phyloP scores from a whole-genome alignment of 2,888 invertebrate species.

The Sympetrum striolatum region DNA sequence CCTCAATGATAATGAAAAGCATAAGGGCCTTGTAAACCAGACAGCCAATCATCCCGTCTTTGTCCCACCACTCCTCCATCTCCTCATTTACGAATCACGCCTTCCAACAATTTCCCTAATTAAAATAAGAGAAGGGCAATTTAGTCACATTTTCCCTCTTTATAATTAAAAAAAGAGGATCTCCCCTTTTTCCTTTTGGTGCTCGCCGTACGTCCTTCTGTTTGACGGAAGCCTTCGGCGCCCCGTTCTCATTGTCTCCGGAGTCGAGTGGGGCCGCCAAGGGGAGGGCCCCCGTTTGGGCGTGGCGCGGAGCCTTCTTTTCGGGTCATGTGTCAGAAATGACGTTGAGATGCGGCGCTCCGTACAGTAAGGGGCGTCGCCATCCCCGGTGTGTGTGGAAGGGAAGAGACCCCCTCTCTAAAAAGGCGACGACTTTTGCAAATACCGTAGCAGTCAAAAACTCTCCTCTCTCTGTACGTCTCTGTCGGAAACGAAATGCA shows the following conservation, averaged over 20 bases:
- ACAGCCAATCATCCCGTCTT: background rate
- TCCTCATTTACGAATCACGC: background rate
- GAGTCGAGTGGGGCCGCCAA: background rate
- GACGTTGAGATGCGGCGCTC: background rate
- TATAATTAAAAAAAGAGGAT: too few relatives aligned
- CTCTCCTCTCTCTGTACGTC: background rate
- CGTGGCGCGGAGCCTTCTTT: background rate
- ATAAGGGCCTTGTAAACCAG: too few relatives aligned
- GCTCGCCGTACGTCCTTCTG: too few relatives aligned
- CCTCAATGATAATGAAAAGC: too few relatives aligned
- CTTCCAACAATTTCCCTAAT: too few relatives aligned
- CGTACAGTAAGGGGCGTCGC: background rate
- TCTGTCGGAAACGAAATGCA: background rate
- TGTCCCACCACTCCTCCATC: background rate
- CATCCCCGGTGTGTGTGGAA: background rate
- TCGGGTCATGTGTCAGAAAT: constrained; percentile 35
- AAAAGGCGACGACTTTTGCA: background rate
- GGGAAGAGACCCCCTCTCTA: background rate
- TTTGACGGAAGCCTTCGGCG: background rate
- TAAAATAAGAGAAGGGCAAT: too few relatives aligned
- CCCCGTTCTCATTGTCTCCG: background rate
- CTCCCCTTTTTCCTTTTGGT: too few relatives aligned
- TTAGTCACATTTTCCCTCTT: too few relatives aligned
- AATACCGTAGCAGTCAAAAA: background rate
- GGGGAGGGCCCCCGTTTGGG: background rate